These are phyloP conservation scores for Cotesia congregata DNA, from an alignment of 2,888 invertebrate species.

Conservation along the genomic window DNA sequence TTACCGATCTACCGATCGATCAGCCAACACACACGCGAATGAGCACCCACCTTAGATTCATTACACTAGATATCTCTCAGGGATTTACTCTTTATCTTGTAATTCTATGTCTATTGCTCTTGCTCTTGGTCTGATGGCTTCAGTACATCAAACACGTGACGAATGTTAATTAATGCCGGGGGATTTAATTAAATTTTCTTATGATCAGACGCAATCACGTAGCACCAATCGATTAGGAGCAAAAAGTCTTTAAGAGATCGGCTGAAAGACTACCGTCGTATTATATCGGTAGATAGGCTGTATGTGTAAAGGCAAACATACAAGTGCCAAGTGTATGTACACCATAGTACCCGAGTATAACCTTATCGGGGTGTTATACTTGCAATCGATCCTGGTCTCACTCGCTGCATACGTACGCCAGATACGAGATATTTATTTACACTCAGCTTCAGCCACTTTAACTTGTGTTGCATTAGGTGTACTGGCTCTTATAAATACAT, in stretches of 20 bases:
- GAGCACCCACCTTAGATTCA: conserved; percentile 5
- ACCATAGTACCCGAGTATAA: conserved; percentile 19
- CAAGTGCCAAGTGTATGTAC: neutral
- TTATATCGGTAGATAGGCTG: neutral
- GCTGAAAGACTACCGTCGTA: neutral
- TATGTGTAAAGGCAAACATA: neutral
- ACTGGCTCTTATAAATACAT: conserved; percentile 5
- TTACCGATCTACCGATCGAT: conserved; percentile 22
- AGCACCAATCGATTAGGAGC: conserved; percentile 30
- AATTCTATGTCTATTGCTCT: neutral
- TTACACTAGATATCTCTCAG: conserved; percentile 22
- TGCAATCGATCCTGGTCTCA: conserved; percentile 42
- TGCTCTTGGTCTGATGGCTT: neutral
- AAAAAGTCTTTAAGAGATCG: conserved; percentile 17
- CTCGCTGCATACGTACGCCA: conserved; percentile 14
- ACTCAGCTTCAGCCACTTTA: neutral
- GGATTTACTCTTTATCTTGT: neutral
- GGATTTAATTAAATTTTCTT: conserved; percentile 49
- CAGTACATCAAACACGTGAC: conserved; percentile 45
- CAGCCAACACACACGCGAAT: conserved; percentile 24
- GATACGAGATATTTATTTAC: conserved; percentile 4
- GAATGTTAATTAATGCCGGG: conserved; percentile 50
- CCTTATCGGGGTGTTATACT: conserved; percentile 48
- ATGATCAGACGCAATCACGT: conserved; percentile 44
- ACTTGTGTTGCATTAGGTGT: conserved; percentile 3